A percentile compares a stretch with the other conserved stretches of the same genome.
These are phyloP conservation scores for Toxonevra muliebris DNA, from an alignment of 2,888 invertebrate species.

Conservation along the genomic window DNA sequence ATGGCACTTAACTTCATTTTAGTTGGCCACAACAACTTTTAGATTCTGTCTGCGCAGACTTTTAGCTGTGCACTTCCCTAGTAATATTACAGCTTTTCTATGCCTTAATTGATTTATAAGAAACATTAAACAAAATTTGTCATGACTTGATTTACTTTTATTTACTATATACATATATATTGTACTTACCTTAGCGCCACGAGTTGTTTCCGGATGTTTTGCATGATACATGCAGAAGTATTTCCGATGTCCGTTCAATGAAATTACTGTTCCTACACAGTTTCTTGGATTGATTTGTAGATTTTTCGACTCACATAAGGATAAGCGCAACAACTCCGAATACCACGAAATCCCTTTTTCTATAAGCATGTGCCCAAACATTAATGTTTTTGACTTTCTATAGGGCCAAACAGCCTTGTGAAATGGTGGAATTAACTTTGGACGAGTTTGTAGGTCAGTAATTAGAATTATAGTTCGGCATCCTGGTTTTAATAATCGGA, in stretches of 20 bases:
- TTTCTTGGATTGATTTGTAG: constrained; percentile 94
- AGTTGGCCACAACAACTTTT: too few relatives aligned
- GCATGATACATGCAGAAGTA: constrained; percentile 99
- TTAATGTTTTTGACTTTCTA: constrained; percentile 93
- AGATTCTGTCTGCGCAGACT: too few relatives aligned
- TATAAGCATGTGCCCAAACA: constrained; percentile 92
- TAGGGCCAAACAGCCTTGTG: constrained; percentile 96
- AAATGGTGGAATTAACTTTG: constrained; percentile 88
- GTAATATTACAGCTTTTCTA: too few relatives aligned
- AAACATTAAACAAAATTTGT: too few relatives aligned
- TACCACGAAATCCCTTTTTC: constrained; percentile 96
- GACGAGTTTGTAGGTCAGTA: constrained; percentile 87
- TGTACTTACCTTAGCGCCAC: constrained; percentile 71
- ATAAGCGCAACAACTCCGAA: constrained; percentile 85
- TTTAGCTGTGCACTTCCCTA: too few relatives aligned
- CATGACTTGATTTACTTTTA: too few relatives aligned
- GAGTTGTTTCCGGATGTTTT: constrained; percentile 85
- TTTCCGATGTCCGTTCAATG: constrained; percentile 94
- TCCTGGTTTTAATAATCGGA: constrained; percentile 91
- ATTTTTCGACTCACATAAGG: constrained; percentile 82
- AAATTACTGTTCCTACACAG: constrained; percentile 95
- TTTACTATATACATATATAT: neutral
- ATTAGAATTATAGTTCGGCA: constrained; percentile 92
- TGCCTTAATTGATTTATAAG: too few relatives aligned
- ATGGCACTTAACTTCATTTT: too few relatives aligned